Evolutionary conservation across 2,888 invertebrate genomes (phyloP).

Genomic region (Agrochola circellaris): DNA sequence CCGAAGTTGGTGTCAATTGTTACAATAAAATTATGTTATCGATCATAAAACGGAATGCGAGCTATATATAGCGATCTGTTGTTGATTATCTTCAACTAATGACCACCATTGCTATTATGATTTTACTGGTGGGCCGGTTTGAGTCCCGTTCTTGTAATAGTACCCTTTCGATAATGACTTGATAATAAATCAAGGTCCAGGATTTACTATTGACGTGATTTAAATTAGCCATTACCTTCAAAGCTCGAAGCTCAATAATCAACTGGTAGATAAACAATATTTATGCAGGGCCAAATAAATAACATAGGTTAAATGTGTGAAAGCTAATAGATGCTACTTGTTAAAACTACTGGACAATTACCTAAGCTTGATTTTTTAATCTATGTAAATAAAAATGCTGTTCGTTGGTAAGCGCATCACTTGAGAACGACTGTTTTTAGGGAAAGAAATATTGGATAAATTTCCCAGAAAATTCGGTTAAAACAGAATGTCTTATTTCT

Average conservation of each 20-base stretch:
- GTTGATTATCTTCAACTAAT: constrained; percentile 59
- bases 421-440: too few species aligned
- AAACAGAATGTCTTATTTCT: neutral
- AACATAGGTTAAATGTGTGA: constrained; percentile 2
- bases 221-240: constrained; percentile 54
- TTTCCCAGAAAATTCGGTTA: neutral
- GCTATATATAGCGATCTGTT: constrained; percentile 30
- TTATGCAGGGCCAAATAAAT: constrained; percentile 10
- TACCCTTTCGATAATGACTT: constrained; percentile 62
- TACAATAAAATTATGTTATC: constrained; percentile 42
- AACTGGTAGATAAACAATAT: constrained; percentile 23
- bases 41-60: constrained; percentile 53
- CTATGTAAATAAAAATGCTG: too few species aligned
- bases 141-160: constrained; percentile 59
- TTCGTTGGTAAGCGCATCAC: too few species aligned
- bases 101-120: constrained; percentile 56
- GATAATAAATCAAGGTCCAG: constrained; percentile 65
- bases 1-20: constrained; percentile 34
- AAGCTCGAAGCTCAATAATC: constrained; percentile 28
- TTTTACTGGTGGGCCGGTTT: constrained; percentile 51
- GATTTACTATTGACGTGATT: constrained; percentile 59
- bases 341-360: neutral
- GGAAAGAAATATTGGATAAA: too few species aligned
- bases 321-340: neutral
- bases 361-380: neutral